Conservation (phyloP, 2,888 invertebrate genomes). For the Eupithecia abbreviata region DNA sequence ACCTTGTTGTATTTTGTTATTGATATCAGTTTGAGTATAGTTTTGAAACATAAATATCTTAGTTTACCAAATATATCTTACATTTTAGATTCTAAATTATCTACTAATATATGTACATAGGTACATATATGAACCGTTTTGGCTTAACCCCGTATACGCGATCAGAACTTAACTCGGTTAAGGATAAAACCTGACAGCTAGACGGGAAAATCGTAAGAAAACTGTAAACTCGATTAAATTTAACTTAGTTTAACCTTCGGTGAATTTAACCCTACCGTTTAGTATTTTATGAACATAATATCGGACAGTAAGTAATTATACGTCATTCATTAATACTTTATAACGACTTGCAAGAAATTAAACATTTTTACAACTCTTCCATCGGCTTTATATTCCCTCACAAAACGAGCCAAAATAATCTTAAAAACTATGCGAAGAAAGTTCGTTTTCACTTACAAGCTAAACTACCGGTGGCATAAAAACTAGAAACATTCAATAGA, state of each 20-base stretch:
- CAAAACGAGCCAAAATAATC: neutral
- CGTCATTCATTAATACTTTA: neutral
- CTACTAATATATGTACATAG: no score
- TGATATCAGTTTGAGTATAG: no score
- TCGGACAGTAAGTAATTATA: neutral
- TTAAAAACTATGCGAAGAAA: neutral
- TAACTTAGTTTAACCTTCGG: neutral
- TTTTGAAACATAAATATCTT: no score
- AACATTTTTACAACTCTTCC: neutral
- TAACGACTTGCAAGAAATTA: neutral
- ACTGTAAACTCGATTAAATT: neutral
- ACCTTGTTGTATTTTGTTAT: no score
- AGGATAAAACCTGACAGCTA: neutral
- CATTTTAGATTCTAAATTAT: no score
- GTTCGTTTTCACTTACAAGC: neutral
- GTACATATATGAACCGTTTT: neutral
- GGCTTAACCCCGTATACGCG: neutral
- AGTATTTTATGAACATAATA: neutral
- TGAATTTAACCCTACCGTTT: neutral
- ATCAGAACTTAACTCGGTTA: neutral
- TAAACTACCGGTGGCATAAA: neutral
- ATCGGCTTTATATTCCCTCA: slow-evolving; percentile 12
- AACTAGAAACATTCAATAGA: slow-evolving; percentile 44
- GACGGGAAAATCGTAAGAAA: neutral
- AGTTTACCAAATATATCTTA: no score